phyloP scores from a whole-genome alignment of 1,140 invertebrate genomes.

The Scaptomyza graminum region DNA sequence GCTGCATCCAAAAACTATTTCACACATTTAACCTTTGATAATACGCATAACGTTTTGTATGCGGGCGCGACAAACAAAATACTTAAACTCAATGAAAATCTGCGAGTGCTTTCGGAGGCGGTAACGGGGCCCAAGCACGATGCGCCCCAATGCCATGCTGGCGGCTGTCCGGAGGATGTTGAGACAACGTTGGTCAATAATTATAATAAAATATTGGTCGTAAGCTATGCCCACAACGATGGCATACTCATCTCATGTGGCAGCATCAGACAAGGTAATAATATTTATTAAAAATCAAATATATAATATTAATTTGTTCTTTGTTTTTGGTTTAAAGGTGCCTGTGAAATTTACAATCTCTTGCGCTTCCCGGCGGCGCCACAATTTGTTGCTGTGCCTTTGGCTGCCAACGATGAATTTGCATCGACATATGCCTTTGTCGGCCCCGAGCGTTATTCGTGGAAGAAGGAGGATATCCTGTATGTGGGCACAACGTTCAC shows the following conservation, averaged over 20 bases:
- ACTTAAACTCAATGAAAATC: constrained; percentile 90
- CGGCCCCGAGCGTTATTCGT: constrained; percentile 93
- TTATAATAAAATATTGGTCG: constrained; percentile 95
- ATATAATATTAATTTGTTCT: too few relatives aligned
- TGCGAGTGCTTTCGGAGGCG: constrained; percentile 89
- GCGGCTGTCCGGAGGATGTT: constrained; percentile 89
- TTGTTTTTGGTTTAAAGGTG: constrained; percentile 85
- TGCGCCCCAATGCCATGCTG: constrained; percentile 94
- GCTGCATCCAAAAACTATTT: constrained; percentile 81
- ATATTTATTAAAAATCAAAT: too few relatives aligned
- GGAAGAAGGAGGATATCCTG: constrained; percentile 91
- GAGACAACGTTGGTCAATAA: constrained; percentile 90
- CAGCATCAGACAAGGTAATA: constrained; percentile 89
- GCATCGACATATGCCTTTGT: constrained; percentile 97
- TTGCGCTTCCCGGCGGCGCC: constrained; percentile 90
- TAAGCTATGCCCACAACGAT: constrained; percentile 89
- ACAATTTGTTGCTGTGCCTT: constrained; percentile 90
- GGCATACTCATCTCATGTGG: constrained; percentile 94
- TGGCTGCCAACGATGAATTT: constrained; percentile 95
- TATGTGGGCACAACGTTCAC: constrained; percentile 98
- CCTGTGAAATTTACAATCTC: constrained; percentile 93
- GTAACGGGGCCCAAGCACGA: constrained; percentile 90
- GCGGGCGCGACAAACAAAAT: constrained; percentile 94
- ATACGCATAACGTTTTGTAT: constrained; percentile 87
- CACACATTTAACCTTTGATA: constrained; percentile 85